Evolutionary conservation across 1,140 invertebrate genomes (phyloP), one percentile per base, ranked within the genome.

Genomic region (Chlorops oryzae): DNA sequence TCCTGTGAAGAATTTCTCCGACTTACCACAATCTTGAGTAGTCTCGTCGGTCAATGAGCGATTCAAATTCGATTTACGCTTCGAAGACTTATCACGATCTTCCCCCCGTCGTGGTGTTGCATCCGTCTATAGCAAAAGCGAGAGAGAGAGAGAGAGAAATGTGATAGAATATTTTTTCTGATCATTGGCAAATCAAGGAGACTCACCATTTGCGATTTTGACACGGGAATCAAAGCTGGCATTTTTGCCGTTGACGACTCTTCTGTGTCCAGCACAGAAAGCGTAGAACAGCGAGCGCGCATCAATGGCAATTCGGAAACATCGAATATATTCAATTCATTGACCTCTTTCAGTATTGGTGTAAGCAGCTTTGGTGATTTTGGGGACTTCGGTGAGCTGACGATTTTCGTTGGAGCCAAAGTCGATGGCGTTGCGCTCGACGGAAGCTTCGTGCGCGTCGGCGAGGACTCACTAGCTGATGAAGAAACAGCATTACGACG

Each of bases 51-150:
- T 79, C 39, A 75, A 60, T 10, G 79, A 75, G 41, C 79, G 75
- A 65, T 83, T 85, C 47, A 83, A 63, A 66, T 80, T 79, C 28
- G 81, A 83, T 70, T 83, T 83, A 44, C 82, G 72, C 65, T 82
- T 82, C 50, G 75, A 73, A 52, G 79, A 83, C 58, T 84, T 84
- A 65, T 84, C 81, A 55, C 76, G 77, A 63, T 81, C 77, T 54
- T 65, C 55, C 40, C 56, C 45, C 22, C 59, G 43, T 50, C 66
- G 67, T 47, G 49, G 56, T 21, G 58, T 37, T 32, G 23, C 28
- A 43, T 42, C 15, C 5, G 32, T 41, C 24, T 38, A 13, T 12
- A 34, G 24, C 2, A 20, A 23, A 15, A 34, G 35, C 20, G 24
- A 37, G 40, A 25, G n/a, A 18, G n/a, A n/a, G n/a, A n/a, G n/a